These are phyloP conservation scores for Patagioenas fasciata DNA, from an alignment of 2,113 vertebrate species.

Conservation along the genomic window DNA sequence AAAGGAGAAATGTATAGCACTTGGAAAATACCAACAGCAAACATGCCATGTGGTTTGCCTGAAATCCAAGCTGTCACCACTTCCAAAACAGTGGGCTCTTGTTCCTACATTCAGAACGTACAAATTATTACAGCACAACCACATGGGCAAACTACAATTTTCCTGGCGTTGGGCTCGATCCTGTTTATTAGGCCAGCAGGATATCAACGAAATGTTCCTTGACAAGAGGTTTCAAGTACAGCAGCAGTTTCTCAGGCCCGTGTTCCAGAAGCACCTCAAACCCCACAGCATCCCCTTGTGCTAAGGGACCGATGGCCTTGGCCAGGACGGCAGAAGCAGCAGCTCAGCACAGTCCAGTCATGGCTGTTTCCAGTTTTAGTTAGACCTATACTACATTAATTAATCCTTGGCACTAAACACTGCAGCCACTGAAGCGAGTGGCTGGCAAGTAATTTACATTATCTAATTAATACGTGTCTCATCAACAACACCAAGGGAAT, in stretches of 20 bases:
- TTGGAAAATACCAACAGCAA: neutral
- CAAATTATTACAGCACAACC: neutral
- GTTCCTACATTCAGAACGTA: neutral
- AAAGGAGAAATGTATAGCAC: neutral
- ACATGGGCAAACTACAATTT: neutral
- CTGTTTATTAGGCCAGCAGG: neutral
- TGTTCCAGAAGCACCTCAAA: neutral
- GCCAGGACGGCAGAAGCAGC: neutral
- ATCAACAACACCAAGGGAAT: neutral
- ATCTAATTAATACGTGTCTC: constrained; percentile 19
- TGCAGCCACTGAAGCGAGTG: neutral
- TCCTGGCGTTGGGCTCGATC: neutral
- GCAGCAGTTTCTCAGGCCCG: neutral
- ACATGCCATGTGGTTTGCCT: neutral
- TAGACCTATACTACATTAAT: neutral
- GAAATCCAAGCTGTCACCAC: constrained; percentile 2
- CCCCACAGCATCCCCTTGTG: neutral
- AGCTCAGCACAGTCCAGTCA: neutral
- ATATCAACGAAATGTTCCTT: neutral
- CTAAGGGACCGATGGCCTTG: fast-evolving
- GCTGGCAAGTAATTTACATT: neutral
- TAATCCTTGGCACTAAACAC: constrained; percentile 24
- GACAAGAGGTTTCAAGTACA: neutral
- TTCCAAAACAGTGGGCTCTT: neutral
- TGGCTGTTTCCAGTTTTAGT: neutral